A percentile compares a stretch with the other conserved stretches of the same genome.
phyloP scores from a whole-genome alignment of 1,140 invertebrate genomes.

The Orius laevigatus region DNA sequence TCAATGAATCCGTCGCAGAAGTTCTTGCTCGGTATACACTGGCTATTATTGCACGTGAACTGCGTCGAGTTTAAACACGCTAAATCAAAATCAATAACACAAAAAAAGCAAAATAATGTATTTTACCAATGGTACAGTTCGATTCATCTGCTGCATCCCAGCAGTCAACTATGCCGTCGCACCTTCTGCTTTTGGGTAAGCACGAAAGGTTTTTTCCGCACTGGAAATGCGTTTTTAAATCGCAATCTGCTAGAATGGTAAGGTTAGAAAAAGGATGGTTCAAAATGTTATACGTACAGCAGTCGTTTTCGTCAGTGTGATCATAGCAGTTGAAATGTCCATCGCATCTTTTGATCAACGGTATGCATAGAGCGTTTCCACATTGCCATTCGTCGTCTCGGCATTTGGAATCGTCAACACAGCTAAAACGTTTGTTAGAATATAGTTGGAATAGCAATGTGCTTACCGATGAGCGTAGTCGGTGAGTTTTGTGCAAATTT shows the following conservation, averaged over 20 bases:
- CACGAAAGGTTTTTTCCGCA: constrained; percentile 63
- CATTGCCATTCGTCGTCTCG: constrained; percentile 48
- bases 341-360: constrained; percentile 44
- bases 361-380: constrained; percentile 46
- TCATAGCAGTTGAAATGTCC: constrained; percentile 49
- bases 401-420: constrained; percentile 31
- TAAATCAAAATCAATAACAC: constrained; percentile 22
- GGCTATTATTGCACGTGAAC: constrained; percentile 40
- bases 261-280: neutral
- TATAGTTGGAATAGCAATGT: constrained; percentile 9
- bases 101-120: too few relatives aligned
- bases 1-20: constrained; percentile 47
- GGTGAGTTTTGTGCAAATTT: constrained; percentile 53
- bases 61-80: constrained; percentile 31
- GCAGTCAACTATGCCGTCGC: constrained; percentile 59
- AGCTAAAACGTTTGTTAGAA: constrained; percentile 23
- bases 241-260: constrained; percentile 42
- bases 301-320: constrained; percentile 57
- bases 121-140: constrained; percentile 50
- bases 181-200: constrained; percentile 44
- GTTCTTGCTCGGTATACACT: constrained; percentile 38
- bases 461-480: constrained; percentile 33
- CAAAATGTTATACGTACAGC: constrained; percentile 34
- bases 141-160: constrained; percentile 65
- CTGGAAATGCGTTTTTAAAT: constrained; percentile 50